These are phyloP conservation scores for Cuniculus paca DNA, from an alignment of 2,797 vertebrate genomes.

Conservation along the genomic window DNA sequence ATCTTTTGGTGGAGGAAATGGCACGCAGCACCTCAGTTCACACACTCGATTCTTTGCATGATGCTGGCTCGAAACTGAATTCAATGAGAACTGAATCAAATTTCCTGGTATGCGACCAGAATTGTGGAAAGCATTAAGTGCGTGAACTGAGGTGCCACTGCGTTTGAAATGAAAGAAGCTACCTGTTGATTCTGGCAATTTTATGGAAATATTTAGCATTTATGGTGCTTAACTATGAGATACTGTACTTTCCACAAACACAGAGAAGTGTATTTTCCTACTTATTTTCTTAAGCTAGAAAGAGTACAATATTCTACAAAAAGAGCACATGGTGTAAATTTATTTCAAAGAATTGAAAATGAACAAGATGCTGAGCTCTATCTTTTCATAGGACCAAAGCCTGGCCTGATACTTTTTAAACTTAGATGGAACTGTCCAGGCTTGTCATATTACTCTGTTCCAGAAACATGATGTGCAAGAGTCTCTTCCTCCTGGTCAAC, in stretches of 20 bases:
- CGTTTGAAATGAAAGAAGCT: constrained; percentile 18
- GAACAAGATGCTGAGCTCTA: constrained; percentile 27
- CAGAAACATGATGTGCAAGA: not conserved
- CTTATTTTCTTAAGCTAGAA: constrained; percentile 46
- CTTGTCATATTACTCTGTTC: constrained; percentile 2
- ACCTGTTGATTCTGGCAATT: constrained; percentile 40
- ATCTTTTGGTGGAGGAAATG: constrained; percentile 22
- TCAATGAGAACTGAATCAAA: not conserved
- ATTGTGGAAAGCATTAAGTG: not conserved
- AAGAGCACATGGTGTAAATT: constrained; percentile 20
- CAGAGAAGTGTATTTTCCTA: constrained; percentile 50
- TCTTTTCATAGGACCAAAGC: not conserved
- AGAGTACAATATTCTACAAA: not conserved
- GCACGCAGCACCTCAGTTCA: not conserved
- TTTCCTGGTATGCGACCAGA: not conserved
- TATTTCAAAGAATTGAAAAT: constrained; percentile 66
- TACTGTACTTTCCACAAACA: constrained; percentile 21
- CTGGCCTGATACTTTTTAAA: not conserved
- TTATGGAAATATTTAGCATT: constrained; percentile 59
- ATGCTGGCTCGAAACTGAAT: not conserved
- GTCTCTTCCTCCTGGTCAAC: not conserved
- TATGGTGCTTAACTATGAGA: constrained; percentile 42
- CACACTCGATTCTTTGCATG: not conserved
- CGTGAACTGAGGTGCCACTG: not conserved
- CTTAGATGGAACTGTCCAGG: constrained; percentile 40